A percentile compares a stretch with the other conserved stretches of the same genome.
phyloP scores from a whole-genome alignment of 2,888 invertebrate species.

The Apomyelois bistriatella region DNA sequence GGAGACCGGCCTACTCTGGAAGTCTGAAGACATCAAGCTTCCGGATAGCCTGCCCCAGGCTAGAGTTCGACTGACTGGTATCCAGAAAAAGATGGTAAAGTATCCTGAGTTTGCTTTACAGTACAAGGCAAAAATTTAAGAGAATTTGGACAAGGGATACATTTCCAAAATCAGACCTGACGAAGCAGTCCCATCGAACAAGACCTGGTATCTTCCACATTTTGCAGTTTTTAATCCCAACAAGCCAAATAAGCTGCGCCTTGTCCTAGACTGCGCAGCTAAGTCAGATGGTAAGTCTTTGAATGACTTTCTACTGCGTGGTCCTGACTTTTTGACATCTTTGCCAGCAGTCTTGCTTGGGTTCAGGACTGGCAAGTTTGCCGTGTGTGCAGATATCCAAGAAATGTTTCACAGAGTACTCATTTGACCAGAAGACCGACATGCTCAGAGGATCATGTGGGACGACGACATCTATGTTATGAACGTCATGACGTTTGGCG shows the following conservation, averaged over 20 bases:
- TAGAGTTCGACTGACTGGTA: too few relatives aligned
- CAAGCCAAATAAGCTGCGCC: constrained; percentile 9
- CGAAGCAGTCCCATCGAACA: too few relatives aligned
- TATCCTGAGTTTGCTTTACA: neutral
- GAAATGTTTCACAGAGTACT: neutral
- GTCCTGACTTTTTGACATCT: constrained; percentile 24
- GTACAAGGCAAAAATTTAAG: constrained; percentile 1
- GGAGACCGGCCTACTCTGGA: too few relatives aligned
- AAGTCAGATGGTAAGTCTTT: constrained; percentile 12
- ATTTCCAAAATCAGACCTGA: too few relatives aligned
- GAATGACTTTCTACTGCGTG: constrained; percentile 17
- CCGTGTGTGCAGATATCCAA: neutral
- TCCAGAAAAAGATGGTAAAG: neutral
- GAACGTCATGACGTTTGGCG: constrained; percentile 8
- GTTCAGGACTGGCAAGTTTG: constrained; percentile 5
- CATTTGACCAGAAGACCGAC: neutral
- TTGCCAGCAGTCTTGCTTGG: neutral
- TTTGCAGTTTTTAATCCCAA: too few relatives aligned
- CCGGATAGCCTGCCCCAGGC: too few relatives aligned
- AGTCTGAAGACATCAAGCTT: too few relatives aligned
- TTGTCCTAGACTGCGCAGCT: constrained; percentile 15
- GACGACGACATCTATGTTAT: neutral
- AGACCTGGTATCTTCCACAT: too few relatives aligned
- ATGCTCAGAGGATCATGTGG: neutral
- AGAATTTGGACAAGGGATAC: neutral